Conservation (phyloP, 1,140 invertebrate species). For the Mactra quadrangularis region DNA sequence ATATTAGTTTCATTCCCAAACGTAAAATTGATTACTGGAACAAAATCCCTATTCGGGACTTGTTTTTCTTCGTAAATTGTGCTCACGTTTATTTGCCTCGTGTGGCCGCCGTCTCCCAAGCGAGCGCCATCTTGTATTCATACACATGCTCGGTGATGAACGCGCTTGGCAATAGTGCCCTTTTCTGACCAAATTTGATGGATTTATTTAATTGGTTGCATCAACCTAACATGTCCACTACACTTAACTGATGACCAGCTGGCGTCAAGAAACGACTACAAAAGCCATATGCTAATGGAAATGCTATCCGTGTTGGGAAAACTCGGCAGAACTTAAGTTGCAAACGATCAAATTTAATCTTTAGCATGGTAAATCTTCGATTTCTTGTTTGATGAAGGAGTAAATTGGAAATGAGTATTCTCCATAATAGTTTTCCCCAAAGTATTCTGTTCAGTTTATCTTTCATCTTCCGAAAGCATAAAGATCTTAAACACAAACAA, state of each 20-base stretch:
- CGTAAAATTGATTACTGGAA: conserved; percentile 44
- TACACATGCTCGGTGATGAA: conserved; percentile 9
- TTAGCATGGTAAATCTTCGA: conserved; percentile 55
- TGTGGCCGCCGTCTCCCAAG: conserved; percentile 16
- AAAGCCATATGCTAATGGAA: conserved; percentile 58
- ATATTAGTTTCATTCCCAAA: conserved; percentile 51
- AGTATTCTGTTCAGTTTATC: conserved; percentile 62
- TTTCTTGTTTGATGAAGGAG: conserved; percentile 60
- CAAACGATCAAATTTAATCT: conserved; percentile 60
- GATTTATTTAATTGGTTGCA: conserved; percentile 34
- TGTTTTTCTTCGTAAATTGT: conserved; percentile 14
- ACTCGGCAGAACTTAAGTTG: conserved; percentile 42
- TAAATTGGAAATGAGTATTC: conserved; percentile 62
- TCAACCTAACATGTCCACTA: conserved; percentile 36
- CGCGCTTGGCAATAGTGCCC: not conserved
- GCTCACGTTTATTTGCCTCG: conserved; percentile 20
- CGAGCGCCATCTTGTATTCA: conserved; percentile 29
- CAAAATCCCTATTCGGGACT: conserved; percentile 41
- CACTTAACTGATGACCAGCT: conserved; percentile 24
- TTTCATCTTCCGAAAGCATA: conserved; percentile 47
- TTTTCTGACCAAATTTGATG: not conserved
- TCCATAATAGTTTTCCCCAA: conserved; percentile 51
- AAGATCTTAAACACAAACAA: conserved; percentile 49
- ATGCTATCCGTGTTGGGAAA: conserved; percentile 34
- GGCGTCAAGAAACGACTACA: conserved; percentile 30